These are phyloP conservation scores for Girardia tigrina DNA, from an alignment of 2,888 invertebrate genomes.

Conservation along the genomic window DNA sequence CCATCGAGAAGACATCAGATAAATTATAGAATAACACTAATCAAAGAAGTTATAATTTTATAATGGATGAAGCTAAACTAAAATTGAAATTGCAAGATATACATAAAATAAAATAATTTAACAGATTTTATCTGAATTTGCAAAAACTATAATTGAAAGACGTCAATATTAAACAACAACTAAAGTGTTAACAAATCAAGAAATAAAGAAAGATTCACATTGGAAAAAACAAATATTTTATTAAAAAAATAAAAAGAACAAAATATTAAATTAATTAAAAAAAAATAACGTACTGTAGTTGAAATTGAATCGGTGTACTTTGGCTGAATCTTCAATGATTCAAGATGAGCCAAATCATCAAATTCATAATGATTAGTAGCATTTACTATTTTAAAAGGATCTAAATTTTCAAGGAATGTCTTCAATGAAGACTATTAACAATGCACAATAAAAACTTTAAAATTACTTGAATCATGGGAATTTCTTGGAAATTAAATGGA, in stretches of 20 bases:
- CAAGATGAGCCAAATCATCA: conserved; percentile 29
- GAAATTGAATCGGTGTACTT: neutral
- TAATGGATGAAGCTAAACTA: too few relatives aligned
- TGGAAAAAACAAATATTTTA: too few relatives aligned
- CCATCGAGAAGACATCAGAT: too few relatives aligned
- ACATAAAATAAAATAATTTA: too few relatives aligned
- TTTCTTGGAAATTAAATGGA: conserved; percentile 77
- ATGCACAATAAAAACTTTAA: neutral
- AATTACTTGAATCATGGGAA: conserved; percentile 65
- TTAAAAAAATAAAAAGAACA: neutral
- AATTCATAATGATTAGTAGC: conserved; percentile 28
- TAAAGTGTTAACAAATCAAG: too few relatives aligned
- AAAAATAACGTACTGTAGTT: neutral
- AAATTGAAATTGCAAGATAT: too few relatives aligned
- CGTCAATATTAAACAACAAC: too few relatives aligned
- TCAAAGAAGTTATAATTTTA: too few relatives aligned
- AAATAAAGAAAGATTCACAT: too few relatives aligned
- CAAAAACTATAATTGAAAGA: too few relatives aligned
- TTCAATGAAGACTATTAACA: conserved; percentile 42
- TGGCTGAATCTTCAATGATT: conserved; percentile 24
- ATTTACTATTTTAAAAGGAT: conserved; percentile 54
- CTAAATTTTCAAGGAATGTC: conserved; percentile 74
- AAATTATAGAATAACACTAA: too few relatives aligned
- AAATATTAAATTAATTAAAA: neutral
- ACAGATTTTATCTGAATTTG: too few relatives aligned